These are phyloP conservation scores for Trichechus manatus DNA, from an alignment of 2,113 vertebrate genomes.

Conservation along the genomic window DNA sequence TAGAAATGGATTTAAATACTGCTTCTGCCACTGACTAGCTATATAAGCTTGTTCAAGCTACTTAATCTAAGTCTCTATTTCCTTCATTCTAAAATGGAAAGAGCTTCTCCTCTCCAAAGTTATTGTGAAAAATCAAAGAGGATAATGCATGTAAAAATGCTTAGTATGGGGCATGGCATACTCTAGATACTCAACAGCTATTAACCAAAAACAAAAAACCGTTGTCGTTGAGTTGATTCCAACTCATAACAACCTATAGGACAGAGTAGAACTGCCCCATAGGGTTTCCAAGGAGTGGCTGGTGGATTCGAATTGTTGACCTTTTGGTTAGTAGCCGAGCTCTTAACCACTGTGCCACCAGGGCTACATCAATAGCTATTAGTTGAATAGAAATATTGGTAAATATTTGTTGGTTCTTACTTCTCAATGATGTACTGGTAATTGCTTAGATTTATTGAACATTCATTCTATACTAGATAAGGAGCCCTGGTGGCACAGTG, in stretches of 20 bases:
- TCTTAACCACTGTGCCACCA: neutral
- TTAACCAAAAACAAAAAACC: too few species aligned
- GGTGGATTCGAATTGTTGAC: neutral
- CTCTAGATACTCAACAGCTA: neutral
- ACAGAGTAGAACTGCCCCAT: neutral
- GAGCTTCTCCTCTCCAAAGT: neutral
- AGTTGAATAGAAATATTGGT: neutral
- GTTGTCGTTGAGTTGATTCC: too few species aligned
- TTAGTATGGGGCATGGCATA: neutral
- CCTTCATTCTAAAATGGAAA: slow-evolving; percentile 42
- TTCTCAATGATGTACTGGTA: neutral
- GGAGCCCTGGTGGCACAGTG: neutral
- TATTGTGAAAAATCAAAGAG: neutral
- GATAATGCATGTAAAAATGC: neutral
- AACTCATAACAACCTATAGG: neutral
- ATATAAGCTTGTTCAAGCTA: neutral
- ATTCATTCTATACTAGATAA: neutral
- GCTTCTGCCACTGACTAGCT: slow-evolving; percentile 35
- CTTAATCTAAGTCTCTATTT: neutral
- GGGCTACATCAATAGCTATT: neutral
- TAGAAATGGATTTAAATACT: slow-evolving; percentile 62
- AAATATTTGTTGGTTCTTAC: neutral
- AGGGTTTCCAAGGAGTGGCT: neutral
- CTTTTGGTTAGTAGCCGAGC: neutral
- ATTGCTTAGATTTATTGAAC: neutral